Conservation (phyloP, 2,113 vertebrate genomes). For the Machaerirhynchus nigripectus region DNA sequence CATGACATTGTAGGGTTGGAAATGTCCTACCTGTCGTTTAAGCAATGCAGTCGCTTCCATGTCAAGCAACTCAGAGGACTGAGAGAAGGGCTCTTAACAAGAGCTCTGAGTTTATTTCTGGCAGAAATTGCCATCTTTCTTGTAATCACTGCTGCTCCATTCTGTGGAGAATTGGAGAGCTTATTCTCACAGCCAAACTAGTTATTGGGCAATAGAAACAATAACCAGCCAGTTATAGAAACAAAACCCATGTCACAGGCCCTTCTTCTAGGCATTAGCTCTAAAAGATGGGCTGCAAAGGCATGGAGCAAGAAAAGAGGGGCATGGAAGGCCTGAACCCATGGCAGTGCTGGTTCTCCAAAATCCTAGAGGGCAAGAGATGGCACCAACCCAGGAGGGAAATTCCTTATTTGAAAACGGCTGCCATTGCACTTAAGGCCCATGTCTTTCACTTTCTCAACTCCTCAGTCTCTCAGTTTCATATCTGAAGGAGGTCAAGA, state of each 20-base stretch:
- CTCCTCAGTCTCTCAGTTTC: background rate
- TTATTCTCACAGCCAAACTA: background rate
- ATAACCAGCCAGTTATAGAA: background rate
- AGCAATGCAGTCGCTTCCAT: background rate
- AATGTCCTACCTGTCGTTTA: background rate
- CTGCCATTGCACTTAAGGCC: background rate
- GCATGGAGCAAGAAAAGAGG: background rate
- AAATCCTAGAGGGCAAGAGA: background rate
- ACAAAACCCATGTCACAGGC: background rate
- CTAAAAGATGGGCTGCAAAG: background rate
- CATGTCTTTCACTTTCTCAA: background rate
- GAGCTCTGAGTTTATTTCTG: background rate
- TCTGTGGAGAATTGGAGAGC: background rate
- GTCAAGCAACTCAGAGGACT: background rate
- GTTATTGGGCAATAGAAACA: background rate
- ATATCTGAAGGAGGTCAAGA: background rate
- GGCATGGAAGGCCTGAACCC: background rate
- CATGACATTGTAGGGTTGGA: fast-evolving
- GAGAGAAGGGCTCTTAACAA: background rate
- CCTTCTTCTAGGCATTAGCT: background rate
- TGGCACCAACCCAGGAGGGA: background rate
- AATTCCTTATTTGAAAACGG: background rate
- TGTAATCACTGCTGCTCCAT: background rate
- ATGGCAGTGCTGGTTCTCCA: background rate
- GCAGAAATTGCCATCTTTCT: background rate